A percentile compares a stretch with the other conserved stretches of the same genome.
phyloP scores from a whole-genome alignment of 2,888 invertebrate species.

The Caenorhabditis sp. region DNA sequence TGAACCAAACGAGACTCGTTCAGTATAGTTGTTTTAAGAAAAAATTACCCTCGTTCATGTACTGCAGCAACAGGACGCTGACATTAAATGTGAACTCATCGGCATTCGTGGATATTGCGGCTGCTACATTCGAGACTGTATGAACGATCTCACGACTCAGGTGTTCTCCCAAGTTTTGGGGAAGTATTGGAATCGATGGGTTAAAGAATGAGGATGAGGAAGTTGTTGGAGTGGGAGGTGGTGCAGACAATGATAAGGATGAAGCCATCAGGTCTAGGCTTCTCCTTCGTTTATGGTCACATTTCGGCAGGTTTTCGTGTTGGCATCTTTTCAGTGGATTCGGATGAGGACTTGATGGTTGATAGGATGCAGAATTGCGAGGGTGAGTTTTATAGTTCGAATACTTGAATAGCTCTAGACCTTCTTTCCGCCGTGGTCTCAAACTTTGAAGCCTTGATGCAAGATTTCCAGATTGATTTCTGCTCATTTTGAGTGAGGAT shows the following conservation, averaged over 20 bases:
- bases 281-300: constrained; percentile 16
- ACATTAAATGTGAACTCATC: constrained; percentile 5
- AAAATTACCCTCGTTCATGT: constrained; percentile 21
- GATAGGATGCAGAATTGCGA: neutral
- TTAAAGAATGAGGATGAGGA: constrained; percentile 6
- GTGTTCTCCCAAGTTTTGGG: constrained; percentile 4
- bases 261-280: constrained; percentile 27
- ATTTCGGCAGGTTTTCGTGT: constrained; percentile 36
- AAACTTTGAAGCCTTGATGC: constrained; percentile 4
- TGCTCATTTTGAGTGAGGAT: constrained; percentile 23
- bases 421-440: constrained; percentile 16
- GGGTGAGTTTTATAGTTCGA: constrained; percentile 5
- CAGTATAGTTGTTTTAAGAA: neutral
- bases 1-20: constrained; percentile 8
- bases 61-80: constrained; percentile 19
- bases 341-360: neutral
- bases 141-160: constrained; percentile 3
- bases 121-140: neutral
- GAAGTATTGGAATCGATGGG: neutral
- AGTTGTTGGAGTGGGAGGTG: constrained; percentile 35
- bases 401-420: neutral
- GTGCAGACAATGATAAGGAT: constrained; percentile 23
- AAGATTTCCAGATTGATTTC: neutral
- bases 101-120: constrained; percentile 15
- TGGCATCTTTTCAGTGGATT: constrained; percentile 44